Evolutionary conservation across 2,797 vertebrate species (phyloP).

Genomic region (Diplodus sargus): DNA sequence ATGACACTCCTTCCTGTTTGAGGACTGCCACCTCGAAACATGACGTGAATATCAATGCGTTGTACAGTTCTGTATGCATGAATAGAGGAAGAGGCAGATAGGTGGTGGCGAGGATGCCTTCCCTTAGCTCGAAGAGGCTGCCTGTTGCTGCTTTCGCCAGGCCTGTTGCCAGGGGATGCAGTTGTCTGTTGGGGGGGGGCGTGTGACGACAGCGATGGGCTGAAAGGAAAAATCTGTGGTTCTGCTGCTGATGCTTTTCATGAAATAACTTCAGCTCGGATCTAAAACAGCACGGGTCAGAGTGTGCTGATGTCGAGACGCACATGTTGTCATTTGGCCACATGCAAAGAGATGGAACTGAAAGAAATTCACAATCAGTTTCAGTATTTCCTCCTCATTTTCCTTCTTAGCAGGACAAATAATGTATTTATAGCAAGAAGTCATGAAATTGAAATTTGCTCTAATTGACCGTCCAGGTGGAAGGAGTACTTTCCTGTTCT

Average conservation of each 20-base stretch:
- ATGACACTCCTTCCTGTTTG: background rate
- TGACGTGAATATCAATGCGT: background rate
- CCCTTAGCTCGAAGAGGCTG: conserved; percentile 41
- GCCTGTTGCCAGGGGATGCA: conserved; percentile 80
- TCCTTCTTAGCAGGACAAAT: no score
- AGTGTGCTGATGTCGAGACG: background rate
- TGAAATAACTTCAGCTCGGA: conserved; percentile 18
- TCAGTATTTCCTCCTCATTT: no score
- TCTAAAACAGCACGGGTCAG: no score
- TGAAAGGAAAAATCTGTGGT: conserved; percentile 45
- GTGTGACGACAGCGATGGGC: conserved; percentile 58
- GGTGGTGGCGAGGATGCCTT: conserved; percentile 28
- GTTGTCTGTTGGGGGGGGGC: conserved; percentile 30
- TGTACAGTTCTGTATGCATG: background rate
- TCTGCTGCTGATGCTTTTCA: conserved; percentile 25
- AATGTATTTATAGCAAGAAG: no score
- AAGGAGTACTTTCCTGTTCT: no score
- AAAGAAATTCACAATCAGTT: background rate
- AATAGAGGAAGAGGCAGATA: background rate
- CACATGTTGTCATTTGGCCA: background rate
- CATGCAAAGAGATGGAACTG: background rate
- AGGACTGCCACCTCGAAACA: background rate
- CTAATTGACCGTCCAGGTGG: no score
- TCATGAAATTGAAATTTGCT: no score
- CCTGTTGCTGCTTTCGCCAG: conserved; percentile 70